Base-by-base conservation (phyloP, 2,888 invertebrate species). In the Nemapogon koenigi region DNA sequence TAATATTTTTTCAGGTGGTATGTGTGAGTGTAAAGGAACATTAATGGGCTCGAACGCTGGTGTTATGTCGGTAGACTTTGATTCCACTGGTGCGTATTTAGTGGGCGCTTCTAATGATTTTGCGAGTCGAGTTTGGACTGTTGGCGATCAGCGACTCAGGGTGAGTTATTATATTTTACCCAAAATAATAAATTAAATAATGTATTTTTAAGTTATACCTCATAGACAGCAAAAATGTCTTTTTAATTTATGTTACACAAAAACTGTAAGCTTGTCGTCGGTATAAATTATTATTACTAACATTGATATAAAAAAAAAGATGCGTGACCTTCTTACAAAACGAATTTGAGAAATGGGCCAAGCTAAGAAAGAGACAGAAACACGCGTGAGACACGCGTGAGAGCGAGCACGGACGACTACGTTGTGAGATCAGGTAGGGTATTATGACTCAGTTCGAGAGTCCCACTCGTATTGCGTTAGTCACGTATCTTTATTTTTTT, bases 71-170 rank as follows among this genome's bases (percentile, higher is more conserved):
- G 88, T 99, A 41, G 97, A 98, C 63, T 97, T 97, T 66, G 97
- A 98, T 69, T 83, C 89, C 27, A 93, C 95, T 40, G 96, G 95
- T 38, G 84, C 87, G 8, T 83, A 89, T 55, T 83, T 97, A 42
- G 83, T 98, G 38, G 98, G 91, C 11, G 94, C 97, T 32, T 97
- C 97, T 29, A 96, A 95, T 68, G 99, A 99, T 78, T 95, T 91
- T 66, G 97, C 97, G 13, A 93, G 94, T 59, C 84, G 98, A 42
- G 91, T 99, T 41, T 99, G 98, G 98, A 93, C 94, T 7, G 86
- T 97, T 37, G 81, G 79, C 48, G 97, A 97, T 71, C 91, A 90
- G 66, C 84, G 97, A 61, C 82, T 96, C 69, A 87, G 94, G 89
- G 95, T 94, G 64, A 85, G 87, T 81, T 16, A 37, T 8, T 36